Percentiles rank a stretch among this genome's conserved stretches.
phyloP scores from a whole-genome alignment of 1,140 invertebrate genomes.

The Papilio polytes region DNA sequence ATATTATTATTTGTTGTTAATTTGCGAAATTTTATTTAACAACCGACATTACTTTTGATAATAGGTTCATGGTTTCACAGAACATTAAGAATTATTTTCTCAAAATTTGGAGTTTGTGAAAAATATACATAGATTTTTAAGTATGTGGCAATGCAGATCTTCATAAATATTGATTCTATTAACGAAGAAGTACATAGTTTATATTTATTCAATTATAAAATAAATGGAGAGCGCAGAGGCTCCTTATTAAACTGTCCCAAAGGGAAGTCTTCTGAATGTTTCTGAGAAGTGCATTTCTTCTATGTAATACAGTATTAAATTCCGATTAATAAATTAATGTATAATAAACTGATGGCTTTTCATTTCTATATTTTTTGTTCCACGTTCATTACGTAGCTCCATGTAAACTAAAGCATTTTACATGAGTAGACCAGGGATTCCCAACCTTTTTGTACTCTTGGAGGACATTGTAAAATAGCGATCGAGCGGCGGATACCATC shows the following conservation, averaged over 20 bases:
- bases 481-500: too few relatives aligned
- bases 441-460: too few relatives aligned
- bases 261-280: slow-evolving; percentile 92
- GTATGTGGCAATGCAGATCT: slow-evolving; percentile 84
- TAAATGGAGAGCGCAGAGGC: slow-evolving; percentile 64
- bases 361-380: neutral
- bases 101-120: slow-evolving; percentile 76
- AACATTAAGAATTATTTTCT: slow-evolving; percentile 75
- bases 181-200: slow-evolving; percentile 72
- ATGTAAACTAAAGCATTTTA: too few relatives aligned
- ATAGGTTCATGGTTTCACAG: slow-evolving; percentile 73
- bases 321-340: slow-evolving; percentile 85
- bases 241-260: slow-evolving; percentile 79
- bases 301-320: slow-evolving; percentile 94
- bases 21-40: slow-evolving; percentile 83
- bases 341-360: slow-evolving; percentile 55
- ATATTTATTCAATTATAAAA: slow-evolving; percentile 74
- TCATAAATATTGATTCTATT: slow-evolving; percentile 78
- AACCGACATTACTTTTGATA: slow-evolving; percentile 71
- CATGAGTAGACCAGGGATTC: too few relatives aligned
- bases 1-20: slow-evolving; percentile 78
- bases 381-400: too few relatives aligned
- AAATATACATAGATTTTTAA: slow-evolving; percentile 83
- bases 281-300: slow-evolving; percentile 94
- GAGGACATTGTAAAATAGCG: too few relatives aligned